Base-by-base conservation (phyloP, 2,113 vertebrate species). In the Nycticorax nycticorax region DNA sequence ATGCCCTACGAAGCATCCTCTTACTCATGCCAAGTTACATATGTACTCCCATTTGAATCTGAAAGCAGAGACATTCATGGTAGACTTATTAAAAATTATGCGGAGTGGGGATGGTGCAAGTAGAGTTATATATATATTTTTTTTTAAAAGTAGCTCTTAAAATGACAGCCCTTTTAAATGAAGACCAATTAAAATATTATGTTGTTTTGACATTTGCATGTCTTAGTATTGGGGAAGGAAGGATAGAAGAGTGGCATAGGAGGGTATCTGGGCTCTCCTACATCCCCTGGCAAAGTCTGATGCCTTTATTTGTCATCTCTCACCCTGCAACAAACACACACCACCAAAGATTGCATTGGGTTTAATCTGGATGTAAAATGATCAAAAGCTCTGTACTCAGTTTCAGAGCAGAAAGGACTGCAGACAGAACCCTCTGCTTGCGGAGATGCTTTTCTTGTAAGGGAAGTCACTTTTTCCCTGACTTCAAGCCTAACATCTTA, bases 331-430 rank as follows among this genome's bases (percentile, higher is more conserved):
- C 45, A 67, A 43, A 24, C 59, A 33, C 53, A 21, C 0, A 1
- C 33, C 14, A 20, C 32, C 22, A 48, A 59, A 71, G 30, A 15
- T 69, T 63, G 32, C 19, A 9, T 14, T 56, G 48, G 26, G 41
- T 55, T 89, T 83, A 64, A 28, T 55, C 39, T 69, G 67, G 15
- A 14, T 50, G 6, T 64, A 37, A 56, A 59, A 35, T 39, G 39
- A 55, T 28, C 32, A 32, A 55, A 59, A 86, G 39, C 32, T 28
- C 21, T 59, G 1, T 4, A 3, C 0, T 0, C 15, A 9, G 10
- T 37, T 62, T 75, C 3, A 8, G 55, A 85, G 35, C 39, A 53
- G 48, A 41, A 88, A 8, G 52, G 37, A 21, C 26, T 76, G 30
- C 33, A 45, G 52, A 21, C 23, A 39, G 43, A 88, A 26, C 10